Evolutionary conservation across 2,113 vertebrate genomes (phyloP).

Genomic region (Oncorhynchus masou): DNA sequence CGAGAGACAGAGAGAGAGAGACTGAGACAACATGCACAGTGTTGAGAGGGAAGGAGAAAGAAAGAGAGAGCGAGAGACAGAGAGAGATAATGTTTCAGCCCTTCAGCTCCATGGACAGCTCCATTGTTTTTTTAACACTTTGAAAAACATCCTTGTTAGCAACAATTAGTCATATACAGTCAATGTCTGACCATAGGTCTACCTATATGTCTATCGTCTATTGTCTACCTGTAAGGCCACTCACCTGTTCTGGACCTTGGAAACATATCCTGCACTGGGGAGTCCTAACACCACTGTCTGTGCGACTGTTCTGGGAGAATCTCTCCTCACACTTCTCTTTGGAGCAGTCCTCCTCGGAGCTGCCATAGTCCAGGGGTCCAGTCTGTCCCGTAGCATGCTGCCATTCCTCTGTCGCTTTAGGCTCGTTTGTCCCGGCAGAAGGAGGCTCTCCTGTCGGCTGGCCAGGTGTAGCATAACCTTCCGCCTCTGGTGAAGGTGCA

Average conservation of each 20-base stretch:
- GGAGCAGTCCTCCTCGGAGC: constrained; percentile 80
- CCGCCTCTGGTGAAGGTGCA: constrained; percentile 50
- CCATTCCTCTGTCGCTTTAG: constrained; percentile 71
- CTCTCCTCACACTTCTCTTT: constrained; percentile 82
- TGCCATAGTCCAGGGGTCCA: constrained; percentile 73
- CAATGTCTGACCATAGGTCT: not conserved
- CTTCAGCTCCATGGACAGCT: not conserved
- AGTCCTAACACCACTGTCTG: constrained; percentile 85
- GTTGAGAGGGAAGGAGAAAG: constrained; percentile 1
- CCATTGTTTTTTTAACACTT: too few relatives aligned
- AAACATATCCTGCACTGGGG: constrained; percentile 90
- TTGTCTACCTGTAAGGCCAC: constrained; percentile 22
- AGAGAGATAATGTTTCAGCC: not conserved
- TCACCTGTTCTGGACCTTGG: constrained; percentile 88
- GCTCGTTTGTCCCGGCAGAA: constrained; percentile 61
- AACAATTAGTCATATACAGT: too few relatives aligned
- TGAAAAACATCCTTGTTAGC: too few relatives aligned
- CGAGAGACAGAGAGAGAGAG: not conserved
- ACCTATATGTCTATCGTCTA: too few relatives aligned
- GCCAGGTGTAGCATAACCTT: not conserved
- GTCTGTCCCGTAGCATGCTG: constrained; percentile 66
- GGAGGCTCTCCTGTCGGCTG: not conserved
- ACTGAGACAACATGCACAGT: too few relatives aligned
- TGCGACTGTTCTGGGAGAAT: constrained; percentile 80
- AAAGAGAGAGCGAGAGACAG: not conserved